Evolutionary conservation across 1,140 invertebrate genomes (phyloP), one percentile per base, ranked within the genome.

Genomic region (Leguminivora glycinivorella): DNA sequence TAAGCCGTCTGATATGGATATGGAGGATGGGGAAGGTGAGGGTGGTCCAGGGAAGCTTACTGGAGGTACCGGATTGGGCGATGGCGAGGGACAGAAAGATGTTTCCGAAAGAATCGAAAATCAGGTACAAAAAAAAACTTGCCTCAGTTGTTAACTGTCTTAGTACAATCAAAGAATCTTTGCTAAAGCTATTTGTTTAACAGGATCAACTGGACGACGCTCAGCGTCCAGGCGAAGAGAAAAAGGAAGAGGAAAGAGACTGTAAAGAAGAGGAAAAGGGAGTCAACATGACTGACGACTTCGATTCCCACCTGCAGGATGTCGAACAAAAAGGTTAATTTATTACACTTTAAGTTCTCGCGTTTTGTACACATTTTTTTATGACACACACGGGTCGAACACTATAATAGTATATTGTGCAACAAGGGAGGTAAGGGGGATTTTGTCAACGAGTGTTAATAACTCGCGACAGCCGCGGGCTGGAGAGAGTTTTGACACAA

Each of bases 131-230:
- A 31, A 31, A 31, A 31, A 31, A 31, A 4, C 31, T 4, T 31
- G 1, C 4, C 10, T 31, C 4, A 9, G 10, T n/a, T n/a, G n/a
- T n/a, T n/a, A n/a, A n/a, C n/a, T n/a, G n/a, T n/a, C n/a, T n/a
- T n/a, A n/a, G n/a, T n/a, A n/a, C n/a, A n/a, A 68, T n/a, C n/a
- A n/a, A n/a, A n/a, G n/a, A n/a, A n/a, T n/a, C n/a, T n/a, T n/a
- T n/a, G n/a, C n/a, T n/a, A n/a, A n/a, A 68, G 56, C 17, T 69
- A n/a, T 60, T 72, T 67, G 0, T 63, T 38, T 70, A 70, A 67
- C 63, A 99, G 93, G 98, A 99, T 93, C 98, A 99, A 89, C 87
- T 99, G 25, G 98, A 99, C 72, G 97, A 98, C 78, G 95, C 97
- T 0, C 94, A 95, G 82, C 94, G 95, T 63, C 94, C 94, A 10